Evolutionary conservation across 2,113 vertebrate genomes (phyloP).

Genomic region (Hippocampus guttulatus): DNA sequence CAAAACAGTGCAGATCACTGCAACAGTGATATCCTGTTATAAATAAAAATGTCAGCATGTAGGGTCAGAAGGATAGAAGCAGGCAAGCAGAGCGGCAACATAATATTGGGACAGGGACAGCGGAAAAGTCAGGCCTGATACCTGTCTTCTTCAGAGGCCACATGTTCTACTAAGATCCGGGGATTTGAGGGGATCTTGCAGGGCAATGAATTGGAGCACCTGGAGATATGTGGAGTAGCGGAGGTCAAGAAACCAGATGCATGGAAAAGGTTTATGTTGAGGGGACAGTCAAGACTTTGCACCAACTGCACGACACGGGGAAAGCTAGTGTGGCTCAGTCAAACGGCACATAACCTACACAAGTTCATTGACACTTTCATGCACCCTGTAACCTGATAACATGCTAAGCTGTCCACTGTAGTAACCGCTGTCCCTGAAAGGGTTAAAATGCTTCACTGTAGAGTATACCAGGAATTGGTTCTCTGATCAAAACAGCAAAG

Average conservation of each 20-base stretch:
- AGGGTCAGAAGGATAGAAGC: constrained; percentile 18
- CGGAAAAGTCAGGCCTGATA: constrained; percentile 68
- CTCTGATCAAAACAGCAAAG: not conserved
- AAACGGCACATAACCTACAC: not conserved
- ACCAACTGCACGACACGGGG: not conserved
- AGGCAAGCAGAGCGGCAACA: constrained; percentile 22
- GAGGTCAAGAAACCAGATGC: constrained; percentile 33
- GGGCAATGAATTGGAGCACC: constrained; percentile 88
- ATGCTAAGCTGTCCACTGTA: no score
- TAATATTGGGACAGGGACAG: not conserved
- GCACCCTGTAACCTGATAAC: no score
- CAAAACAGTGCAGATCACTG: constrained; percentile 5
- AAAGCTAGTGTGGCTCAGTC: not conserved
- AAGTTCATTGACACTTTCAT: no score
- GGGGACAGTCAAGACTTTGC: constrained; percentile 10
- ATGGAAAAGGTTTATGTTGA: constrained; percentile 35
- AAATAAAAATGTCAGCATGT: constrained; percentile 12
- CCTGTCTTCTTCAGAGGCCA: constrained; percentile 92
- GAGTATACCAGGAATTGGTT: not conserved
- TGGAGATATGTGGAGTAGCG: constrained; percentile 38
- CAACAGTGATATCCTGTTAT: not conserved
- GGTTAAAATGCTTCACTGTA: no score
- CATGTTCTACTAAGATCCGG: constrained; percentile 96
- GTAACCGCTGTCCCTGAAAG: no score
- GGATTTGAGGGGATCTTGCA: constrained; percentile 87